Base-by-base conservation (phyloP, 2,888 invertebrate genomes). In the Zelleria hepariella region DNA sequence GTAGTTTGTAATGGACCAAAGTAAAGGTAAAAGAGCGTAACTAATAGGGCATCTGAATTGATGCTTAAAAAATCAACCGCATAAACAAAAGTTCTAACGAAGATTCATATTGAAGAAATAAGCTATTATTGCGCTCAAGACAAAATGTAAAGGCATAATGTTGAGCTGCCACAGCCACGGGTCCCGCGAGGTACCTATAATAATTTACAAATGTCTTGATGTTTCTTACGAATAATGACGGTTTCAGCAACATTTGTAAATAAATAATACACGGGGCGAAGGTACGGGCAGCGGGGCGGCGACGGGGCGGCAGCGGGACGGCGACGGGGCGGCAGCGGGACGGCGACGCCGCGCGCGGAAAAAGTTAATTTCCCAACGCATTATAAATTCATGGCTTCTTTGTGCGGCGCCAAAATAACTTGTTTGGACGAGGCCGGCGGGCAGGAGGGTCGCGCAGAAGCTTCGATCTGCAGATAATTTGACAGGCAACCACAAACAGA, bases 331-430 rank as follows among this genome's bases (percentile, higher is more conserved):
- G 20, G 52, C 57, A 48, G 54, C 48, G 21, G 57, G 21, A 25
- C 60, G 27, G 58, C 60, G 65, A 67, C 62, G 62, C 67, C 70
- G 69, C 66, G 68, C 59, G 73, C 75, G 77, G 77, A 79, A 82
- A 84, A 82, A 83, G 79, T 77, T 83, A 83, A 84, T 83, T 82
- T 83, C 82, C 82, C 74, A 65, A 62, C 66, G 67, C 77, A 85
- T 85, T 83, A 84, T 80, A 83, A 82, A 85, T 85, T 85, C 84
- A 85, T 85, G 82, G 75, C 75, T 77, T 80, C 82, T 83, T 81
- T 82, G 81, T 82, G 81, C 60, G 77, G 69, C 66, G 67, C 72
- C 70, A 72, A 80, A 79, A 84, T 81, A 84, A 82, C 78, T 80
- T 82, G 84, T 82, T 82, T 78, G 78, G 74, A 74, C 59, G 57